Evolutionary conservation across 2,888 invertebrate species (phyloP).

Genomic region (Thecophora atra): DNA sequence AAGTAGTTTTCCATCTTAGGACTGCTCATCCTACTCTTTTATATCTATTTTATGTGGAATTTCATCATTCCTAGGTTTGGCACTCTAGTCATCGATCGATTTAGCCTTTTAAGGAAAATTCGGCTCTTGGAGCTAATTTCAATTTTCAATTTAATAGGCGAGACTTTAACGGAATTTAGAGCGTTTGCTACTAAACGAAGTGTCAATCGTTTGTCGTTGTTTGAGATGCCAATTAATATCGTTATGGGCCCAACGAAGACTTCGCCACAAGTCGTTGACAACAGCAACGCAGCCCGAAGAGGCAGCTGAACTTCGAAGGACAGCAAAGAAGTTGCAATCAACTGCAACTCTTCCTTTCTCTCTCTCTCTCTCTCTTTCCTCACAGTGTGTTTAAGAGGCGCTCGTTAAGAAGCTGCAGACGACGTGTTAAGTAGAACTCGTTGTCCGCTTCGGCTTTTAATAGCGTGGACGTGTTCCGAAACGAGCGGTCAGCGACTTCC

Average conservation of each 20-base stretch:
- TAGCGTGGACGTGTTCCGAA: not conserved
- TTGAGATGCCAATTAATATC: constrained; percentile 3
- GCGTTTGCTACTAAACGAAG: not conserved
- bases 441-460: not conserved
- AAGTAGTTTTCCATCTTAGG: too few relatives aligned
- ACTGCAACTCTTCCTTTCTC: not conserved
- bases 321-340: not conserved
- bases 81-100: too few relatives aligned
- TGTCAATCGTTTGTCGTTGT: not conserved
- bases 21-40: too few relatives aligned
- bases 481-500: not conserved
- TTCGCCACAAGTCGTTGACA: not conserved
- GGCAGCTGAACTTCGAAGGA: not conserved
- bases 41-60: too few relatives aligned
- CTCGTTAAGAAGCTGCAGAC: not conserved
- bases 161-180: too few relatives aligned
- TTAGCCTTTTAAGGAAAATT: too few relatives aligned
- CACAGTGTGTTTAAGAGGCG: not conserved
- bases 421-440: constrained; percentile 11
- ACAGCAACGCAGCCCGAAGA: not conserved
- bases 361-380: too few relatives aligned
- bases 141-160: too few relatives aligned
- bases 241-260: not conserved
- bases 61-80: too few relatives aligned
- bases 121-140: too few relatives aligned